Percentiles rank a stretch among this genome's conserved stretches.
Conservation (phyloP, 2,888 invertebrate genomes). For the Clusia tigrina region DNA sequence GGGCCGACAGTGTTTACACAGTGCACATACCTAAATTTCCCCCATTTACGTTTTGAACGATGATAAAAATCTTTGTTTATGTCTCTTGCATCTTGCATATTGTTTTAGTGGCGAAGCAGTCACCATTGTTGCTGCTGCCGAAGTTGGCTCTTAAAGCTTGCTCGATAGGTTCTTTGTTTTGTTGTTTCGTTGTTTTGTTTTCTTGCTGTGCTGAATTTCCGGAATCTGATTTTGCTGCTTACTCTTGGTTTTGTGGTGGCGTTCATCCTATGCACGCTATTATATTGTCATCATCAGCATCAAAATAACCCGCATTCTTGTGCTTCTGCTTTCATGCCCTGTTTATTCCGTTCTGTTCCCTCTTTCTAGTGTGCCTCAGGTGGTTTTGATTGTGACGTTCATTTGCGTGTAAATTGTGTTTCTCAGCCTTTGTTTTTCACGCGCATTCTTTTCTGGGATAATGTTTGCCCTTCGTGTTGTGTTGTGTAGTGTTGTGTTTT, state of each 20-base stretch:
- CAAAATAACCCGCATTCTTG: slow-evolving; percentile 1
- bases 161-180: neutral
- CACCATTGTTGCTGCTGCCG: neutral
- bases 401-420: slow-evolving; percentile 13
- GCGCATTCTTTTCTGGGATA: neutral
- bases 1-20: neutral
- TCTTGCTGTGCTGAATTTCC: slow-evolving; percentile 5
- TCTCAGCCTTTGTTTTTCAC: slow-evolving; percentile 9
- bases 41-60: neutral
- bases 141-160: neutral
- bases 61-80: slow-evolving; percentile 10
- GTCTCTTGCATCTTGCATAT: slow-evolving; percentile 1
- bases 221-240: neutral
- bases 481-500: neutral
- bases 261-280: neutral
- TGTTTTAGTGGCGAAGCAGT: neutral
- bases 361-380: slow-evolving; percentile 36
- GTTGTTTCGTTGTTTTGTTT: neutral
- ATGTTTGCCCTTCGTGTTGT: neutral
- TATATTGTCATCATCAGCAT: neutral
- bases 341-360: neutral
- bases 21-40: slow-evolving; percentile 1
- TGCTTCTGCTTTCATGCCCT: neutral
- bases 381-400: slow-evolving; percentile 34
- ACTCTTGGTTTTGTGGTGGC: neutral